phyloP scores from a whole-genome alignment of 2,888 invertebrate genomes.

The Ophion ventricosus region DNA sequence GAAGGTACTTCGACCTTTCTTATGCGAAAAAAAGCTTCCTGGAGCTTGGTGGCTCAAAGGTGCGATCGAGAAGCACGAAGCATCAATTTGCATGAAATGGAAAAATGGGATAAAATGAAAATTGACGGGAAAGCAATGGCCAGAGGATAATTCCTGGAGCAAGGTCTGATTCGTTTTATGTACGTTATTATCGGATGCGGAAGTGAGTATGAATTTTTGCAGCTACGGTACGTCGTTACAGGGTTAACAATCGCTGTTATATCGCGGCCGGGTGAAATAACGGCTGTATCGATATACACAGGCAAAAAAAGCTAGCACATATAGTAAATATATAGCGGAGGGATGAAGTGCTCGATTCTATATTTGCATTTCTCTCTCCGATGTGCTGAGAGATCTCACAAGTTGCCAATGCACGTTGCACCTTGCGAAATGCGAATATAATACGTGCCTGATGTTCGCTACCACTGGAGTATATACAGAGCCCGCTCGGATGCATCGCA shows the following conservation, averaged over 20 bases:
- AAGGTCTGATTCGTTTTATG: slow-evolving; percentile 15
- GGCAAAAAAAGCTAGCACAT: slow-evolving; percentile 6
- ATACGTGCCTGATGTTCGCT: slow-evolving; percentile 43
- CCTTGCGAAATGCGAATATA: slow-evolving; percentile 54
- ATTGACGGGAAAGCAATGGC: not conserved
- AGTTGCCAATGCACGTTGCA: slow-evolving; percentile 51
- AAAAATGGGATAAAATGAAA: not conserved
- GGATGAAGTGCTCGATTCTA: slow-evolving; percentile 51
- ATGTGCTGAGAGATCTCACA: slow-evolving; percentile 36
- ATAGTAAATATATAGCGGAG: slow-evolving; percentile 25
- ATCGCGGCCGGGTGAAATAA: slow-evolving; percentile 12
- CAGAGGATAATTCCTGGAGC: not conserved
- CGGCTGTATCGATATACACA: slow-evolving; percentile 11
- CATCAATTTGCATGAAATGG: not conserved
- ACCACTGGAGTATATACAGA: slow-evolving; percentile 34
- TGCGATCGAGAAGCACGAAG: not conserved
- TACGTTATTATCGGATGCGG: slow-evolving; percentile 17
- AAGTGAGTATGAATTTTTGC: not conserved
- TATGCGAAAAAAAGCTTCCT: not conserved
- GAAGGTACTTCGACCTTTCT: not conserved
- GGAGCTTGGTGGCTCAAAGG: not conserved
- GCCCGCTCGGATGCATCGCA: slow-evolving; percentile 28
- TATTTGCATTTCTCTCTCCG: slow-evolving; percentile 45
- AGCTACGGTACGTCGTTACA: slow-evolving; percentile 13
- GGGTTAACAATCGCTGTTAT: slow-evolving; percentile 32